Evolutionary conservation across 2,797 vertebrate species (phyloP), one percentile per base, ranked within the genome.

Genomic region (Telmatherina bonti): DNA sequence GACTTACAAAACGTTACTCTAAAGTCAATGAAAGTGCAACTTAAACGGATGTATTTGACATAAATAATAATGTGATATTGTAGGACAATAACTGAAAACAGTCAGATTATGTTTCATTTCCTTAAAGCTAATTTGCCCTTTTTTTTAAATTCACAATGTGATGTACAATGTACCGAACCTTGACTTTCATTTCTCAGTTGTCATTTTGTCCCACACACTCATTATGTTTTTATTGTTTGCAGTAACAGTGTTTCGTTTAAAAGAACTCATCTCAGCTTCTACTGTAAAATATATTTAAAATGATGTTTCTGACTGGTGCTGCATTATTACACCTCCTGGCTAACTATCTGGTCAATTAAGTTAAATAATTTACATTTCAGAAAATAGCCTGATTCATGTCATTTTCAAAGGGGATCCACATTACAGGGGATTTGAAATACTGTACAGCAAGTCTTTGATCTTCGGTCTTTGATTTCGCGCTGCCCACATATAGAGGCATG

Each of bases 401-500:
- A 18, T 53, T 29, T 29, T 54, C 52, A 18, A 29, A 54, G 52
- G 24, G 22, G 52, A 29, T 18, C 16, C 15, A 29, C 27, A 29
- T 18, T 54, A 9, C 52, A 30, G 52, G 27, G 52, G n/a, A 54
- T 38, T 52, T 59, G 16, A 41, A 59, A 51, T 0, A 0, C 26
- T 49, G 0, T 54, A 52, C 58, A 62, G 58, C 11, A 35, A 3
- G 33, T 78, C 60, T 86, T 87, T 85, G 78, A 85, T 83, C 30
- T 49, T 62, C 54, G 9, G 43, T 78, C 70, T 89, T 82, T 85
- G 70, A 87, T 88, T 78, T 56, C 5, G 24, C 1, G 5, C 74
- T 77, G 70, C 84, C 79, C 85, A 69, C 79, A 66, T 73, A 72
- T 9, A 75, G 51, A 77, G 74, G 72, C 78, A 52, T 69, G 70